Evolutionary conservation across 1,140 invertebrate species (phyloP).

Genomic region (Anoplophora glabripennis): DNA sequence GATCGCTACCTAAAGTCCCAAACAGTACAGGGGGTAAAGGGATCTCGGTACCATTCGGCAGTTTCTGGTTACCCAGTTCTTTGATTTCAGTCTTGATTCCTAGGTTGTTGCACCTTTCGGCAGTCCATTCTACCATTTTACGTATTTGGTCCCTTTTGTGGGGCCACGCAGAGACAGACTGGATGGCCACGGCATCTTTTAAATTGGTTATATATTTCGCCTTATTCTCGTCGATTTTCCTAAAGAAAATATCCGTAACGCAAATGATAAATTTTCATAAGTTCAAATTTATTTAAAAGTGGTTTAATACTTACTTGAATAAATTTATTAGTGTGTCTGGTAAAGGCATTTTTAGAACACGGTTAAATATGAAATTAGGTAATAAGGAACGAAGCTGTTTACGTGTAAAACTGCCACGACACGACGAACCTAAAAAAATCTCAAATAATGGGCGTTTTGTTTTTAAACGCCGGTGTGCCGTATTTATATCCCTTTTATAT

Average conservation of each 20-base stretch:
- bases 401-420: too few species aligned
- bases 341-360: slow-evolving; percentile 49
- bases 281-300: too few species aligned
- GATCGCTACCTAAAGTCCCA: slow-evolving; percentile 80
- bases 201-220: slow-evolving; percentile 75
- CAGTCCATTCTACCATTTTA: slow-evolving; percentile 79
- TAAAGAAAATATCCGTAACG: too few species aligned
- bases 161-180: slow-evolving; percentile 92
- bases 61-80: slow-evolving; percentile 75
- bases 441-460: too few species aligned
- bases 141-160: slow-evolving; percentile 71
- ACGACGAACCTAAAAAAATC: too few species aligned
- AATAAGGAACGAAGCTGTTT: too few species aligned
- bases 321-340: slow-evolving; percentile 64
- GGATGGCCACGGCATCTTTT: slow-evolving; percentile 86
- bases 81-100: slow-evolving; percentile 74
- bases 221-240: slow-evolving; percentile 76
- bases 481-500: too few species aligned
- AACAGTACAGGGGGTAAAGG: slow-evolving; percentile 85
- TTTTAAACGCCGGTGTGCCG: too few species aligned
- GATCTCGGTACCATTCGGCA: slow-evolving; percentile 72
- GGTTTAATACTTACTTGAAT: slow-evolving; percentile 42
- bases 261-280: too few species aligned
- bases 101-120: slow-evolving; percentile 68
- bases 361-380: too few species aligned